phyloP scores from a whole-genome alignment of 1,140 invertebrate genomes.

The Nasonia longicornis region DNA sequence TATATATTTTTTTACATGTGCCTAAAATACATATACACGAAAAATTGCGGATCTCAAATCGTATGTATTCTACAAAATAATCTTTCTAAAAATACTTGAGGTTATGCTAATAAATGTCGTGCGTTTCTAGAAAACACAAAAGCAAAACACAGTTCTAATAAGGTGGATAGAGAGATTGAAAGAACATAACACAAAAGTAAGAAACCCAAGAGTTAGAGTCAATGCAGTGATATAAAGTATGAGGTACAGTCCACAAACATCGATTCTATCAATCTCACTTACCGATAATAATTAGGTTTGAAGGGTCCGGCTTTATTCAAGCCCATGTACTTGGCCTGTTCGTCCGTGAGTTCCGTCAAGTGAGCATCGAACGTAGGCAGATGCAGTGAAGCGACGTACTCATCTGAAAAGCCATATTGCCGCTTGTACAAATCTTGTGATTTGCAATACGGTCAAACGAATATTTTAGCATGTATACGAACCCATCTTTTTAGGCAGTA shows the following conservation, averaged over 20 bases:
- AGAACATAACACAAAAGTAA: not conserved
- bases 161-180: not conserved
- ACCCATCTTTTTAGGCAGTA: constrained; percentile 99
- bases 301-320: constrained; percentile 97
- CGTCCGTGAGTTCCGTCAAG: constrained; percentile 94
- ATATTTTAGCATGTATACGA: constrained; percentile 51
- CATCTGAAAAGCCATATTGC: constrained; percentile 76
- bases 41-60: not conserved
- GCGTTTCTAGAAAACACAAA: not conserved
- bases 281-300: constrained; percentile 99
- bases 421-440: not conserved
- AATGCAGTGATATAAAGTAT: constrained; percentile 2
- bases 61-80: not conserved
- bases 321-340: constrained; percentile 98
- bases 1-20: not conserved
- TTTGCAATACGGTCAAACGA: not conserved
- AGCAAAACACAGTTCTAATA: not conserved
- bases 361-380: constrained; percentile 97
- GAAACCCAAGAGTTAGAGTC: constrained; percentile 12
- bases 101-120: not conserved
- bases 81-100: not conserved
- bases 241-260: not conserved
- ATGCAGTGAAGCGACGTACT: constrained; percentile 96
- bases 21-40: not conserved
- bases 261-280: constrained; percentile 43